Evolutionary conservation across 2,113 vertebrate species (phyloP).

Genomic region (Xyrauchen texanus): DNA sequence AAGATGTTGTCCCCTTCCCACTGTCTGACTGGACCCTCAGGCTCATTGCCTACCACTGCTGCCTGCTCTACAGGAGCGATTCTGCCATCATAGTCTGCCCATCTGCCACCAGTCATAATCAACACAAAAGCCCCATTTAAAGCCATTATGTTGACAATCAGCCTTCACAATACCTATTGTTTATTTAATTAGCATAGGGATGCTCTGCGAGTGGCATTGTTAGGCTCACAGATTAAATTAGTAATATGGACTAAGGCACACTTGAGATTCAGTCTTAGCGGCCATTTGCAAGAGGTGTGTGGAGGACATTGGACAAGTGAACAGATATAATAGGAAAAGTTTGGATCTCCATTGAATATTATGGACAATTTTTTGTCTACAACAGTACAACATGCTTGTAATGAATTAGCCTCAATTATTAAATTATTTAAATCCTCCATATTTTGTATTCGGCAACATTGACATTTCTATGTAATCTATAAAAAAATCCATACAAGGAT

Average conservation of each 20-base stretch:
- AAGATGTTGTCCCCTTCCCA: slow-evolving; percentile 21
- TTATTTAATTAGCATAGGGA: slow-evolving; percentile 20
- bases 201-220: slow-evolving; percentile 14
- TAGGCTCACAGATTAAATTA: not conserved
- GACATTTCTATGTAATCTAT: too few relatives aligned
- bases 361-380: too few relatives aligned
- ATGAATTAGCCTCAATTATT: too few relatives aligned
- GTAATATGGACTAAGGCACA: slow-evolving; percentile 1
- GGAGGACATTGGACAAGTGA: not conserved
- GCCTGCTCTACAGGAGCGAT: slow-evolving; percentile 6
- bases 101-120: slow-evolving; percentile 13
- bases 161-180: slow-evolving; percentile 17
- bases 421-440: too few relatives aligned
- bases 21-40: slow-evolving; percentile 20
- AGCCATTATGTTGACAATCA: slow-evolving; percentile 27
- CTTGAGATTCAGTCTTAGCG: not conserved
- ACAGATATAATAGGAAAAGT: too few relatives aligned
- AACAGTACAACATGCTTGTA: too few relatives aligned
- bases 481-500: too few relatives aligned
- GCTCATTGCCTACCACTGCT: slow-evolving; percentile 14
- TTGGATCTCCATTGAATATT: too few relatives aligned
- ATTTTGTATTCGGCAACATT: too few relatives aligned
- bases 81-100: slow-evolving; percentile 33
- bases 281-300: not conserved
- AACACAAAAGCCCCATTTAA: slow-evolving; percentile 27